A percentile compares a stretch with the other conserved stretches of the same genome.
phyloP scores from a whole-genome alignment of 2,797 vertebrate genomes.

The Pteronotus mesoamericanus region DNA sequence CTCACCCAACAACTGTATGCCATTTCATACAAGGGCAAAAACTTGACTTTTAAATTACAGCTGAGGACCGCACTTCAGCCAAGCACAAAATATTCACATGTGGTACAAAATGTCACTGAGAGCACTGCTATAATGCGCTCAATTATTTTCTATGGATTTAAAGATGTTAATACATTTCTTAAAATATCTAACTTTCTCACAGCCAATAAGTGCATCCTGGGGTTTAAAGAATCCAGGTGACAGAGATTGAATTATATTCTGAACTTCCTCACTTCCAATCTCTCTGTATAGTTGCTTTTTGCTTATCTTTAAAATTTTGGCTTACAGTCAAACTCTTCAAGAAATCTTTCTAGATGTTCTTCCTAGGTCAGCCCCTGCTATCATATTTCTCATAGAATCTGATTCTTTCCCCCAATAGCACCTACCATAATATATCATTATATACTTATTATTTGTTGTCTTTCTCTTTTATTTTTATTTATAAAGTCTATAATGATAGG shows the following conservation, averaged over 20 bases:
- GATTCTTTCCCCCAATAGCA: neutral
- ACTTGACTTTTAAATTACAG: constrained; percentile 26
- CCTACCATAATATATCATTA: neutral
- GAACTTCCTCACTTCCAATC: neutral
- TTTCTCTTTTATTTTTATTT: neutral
- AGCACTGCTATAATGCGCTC: neutral
- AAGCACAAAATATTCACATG: neutral
- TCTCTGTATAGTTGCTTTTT: neutral
- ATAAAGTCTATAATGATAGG: neutral
- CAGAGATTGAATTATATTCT: neutral
- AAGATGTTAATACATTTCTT: neutral
- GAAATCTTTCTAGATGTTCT: neutral
- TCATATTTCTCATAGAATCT: neutral
- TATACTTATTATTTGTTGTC: neutral
- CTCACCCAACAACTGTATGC: neutral
- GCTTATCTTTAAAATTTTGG: neutral
- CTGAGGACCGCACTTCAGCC: neutral
- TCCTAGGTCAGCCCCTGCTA: neutral
- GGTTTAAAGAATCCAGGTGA: neutral
- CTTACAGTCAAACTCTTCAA: neutral
- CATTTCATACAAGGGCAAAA: neutral
- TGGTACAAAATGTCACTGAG: constrained; percentile 15
- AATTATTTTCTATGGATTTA: neutral
- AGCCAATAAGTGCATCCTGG: neutral
- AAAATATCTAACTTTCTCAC: neutral